These are phyloP conservation scores for Telmatochromis brachygnathus DNA, from an alignment of 2,113 vertebrate species.

Conservation along the genomic window DNA sequence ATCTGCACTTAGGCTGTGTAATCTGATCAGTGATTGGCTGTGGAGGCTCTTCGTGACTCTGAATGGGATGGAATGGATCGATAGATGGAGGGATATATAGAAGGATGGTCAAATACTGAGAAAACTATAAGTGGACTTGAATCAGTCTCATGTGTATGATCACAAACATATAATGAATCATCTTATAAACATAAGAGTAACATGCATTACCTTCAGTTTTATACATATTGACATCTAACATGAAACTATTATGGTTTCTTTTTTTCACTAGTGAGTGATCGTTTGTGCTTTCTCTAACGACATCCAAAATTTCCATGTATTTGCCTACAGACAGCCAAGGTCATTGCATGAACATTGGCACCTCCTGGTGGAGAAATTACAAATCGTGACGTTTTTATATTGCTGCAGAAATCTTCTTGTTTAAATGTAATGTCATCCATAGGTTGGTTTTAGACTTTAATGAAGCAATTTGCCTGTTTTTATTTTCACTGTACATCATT, in stretches of 20 bases:
- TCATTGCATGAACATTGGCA: constrained; percentile 25
- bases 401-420: background rate
- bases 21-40: background rate
- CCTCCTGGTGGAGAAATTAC: constrained; percentile 38
- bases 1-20: background rate
- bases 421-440: background rate
- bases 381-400: background rate
- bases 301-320: background rate
- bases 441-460: background rate
- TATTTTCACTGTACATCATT: background rate
- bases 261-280: background rate
- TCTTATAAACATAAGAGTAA: background rate
- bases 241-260: background rate
- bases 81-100: background rate
- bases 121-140: background rate
- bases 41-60: background rate
- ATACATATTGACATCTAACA: background rate
- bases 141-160: background rate
- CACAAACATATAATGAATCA: background rate
- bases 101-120: background rate
- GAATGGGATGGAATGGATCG: background rate
- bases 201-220: background rate
- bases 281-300: background rate
- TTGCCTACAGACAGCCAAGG: background rate
- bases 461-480: background rate